Evolutionary conservation across 1,140 invertebrate species (phyloP), one percentile per base, ranked within the genome.

Genomic region (Drosophila mauritiana): DNA sequence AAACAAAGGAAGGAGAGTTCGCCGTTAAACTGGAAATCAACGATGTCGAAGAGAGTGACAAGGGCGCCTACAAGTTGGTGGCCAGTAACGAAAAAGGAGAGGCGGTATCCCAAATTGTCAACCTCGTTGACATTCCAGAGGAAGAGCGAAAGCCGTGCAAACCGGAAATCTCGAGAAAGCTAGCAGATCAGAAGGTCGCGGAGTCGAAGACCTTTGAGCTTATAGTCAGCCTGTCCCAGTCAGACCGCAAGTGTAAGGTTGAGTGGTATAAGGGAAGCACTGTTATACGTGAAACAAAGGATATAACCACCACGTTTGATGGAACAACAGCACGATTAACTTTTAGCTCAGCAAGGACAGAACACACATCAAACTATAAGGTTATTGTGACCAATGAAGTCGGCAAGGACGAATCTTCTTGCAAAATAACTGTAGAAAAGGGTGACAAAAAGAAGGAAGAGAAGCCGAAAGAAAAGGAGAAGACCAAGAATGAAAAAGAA

Each of bases 11-110:
- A 25, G 92, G 91, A 12, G 97, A 98, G 93, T 98, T 97, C 80
- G 94, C 96, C 56, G 95, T 98, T 1, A 97, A 97, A 94, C 93
- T 98, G 52, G 97, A 98, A 93, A 97, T 98, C 68, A 95, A 95
- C 58, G 95, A 97, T 90, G 94, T 96, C 39, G 94, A 95, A 55
- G 94, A 95, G 74, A 93, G 92, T 17, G 97, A 98, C 88, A 97
- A 97, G 92, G 98, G 98, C 62, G 94, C 95, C 65, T 98, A 98
- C 90, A 98, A 98, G 93, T 93, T 98, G 65, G 95, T 98, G 0
- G 97, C 97, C 7, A 97, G 97, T 90, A 98, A 98, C 86, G 97
- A 98, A 86, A 98, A 98, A 92, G 97, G 97, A 68, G 97, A 98
- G 93, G 97, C 97, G 1, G 96, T 95, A 31, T 98, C 97, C n/a